phyloP scores from a whole-genome alignment of 2,888 invertebrate genomes.

The Agrochola lota region DNA sequence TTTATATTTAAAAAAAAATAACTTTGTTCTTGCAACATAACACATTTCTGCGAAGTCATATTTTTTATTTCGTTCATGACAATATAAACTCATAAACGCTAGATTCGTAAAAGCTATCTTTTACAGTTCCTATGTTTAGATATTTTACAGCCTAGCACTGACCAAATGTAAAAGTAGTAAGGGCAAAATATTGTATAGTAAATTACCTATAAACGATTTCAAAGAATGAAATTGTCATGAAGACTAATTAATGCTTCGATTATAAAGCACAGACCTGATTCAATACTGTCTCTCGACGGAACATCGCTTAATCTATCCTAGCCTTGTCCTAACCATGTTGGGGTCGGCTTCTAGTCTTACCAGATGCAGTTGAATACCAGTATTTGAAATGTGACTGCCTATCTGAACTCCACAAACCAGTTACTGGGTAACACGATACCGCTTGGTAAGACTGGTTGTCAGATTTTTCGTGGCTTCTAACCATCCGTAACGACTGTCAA shows the following conservation, averaged over 20 bases:
- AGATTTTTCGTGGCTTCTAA: too few relatives aligned
- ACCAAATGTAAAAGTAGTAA: background rate
- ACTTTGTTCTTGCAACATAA: slow-evolving; percentile 43
- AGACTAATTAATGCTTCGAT: background rate
- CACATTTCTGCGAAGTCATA: slow-evolving; percentile 59
- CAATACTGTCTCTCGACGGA: background rate
- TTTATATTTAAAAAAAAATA: slow-evolving; percentile 46
- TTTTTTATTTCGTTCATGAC: slow-evolving; percentile 61
- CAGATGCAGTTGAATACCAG: background rate
- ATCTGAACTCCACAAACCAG: background rate
- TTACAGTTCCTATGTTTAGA: background rate
- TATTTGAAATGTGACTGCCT: background rate
- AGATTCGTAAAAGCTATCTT: slow-evolving; percentile 22
- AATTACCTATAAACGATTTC: background rate
- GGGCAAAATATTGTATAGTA: background rate
- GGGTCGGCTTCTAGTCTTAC: background rate
- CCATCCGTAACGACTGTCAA: too few relatives aligned
- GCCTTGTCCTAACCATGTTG: too few relatives aligned
- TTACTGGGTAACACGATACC: background rate
- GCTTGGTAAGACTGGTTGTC: background rate
- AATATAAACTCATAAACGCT: slow-evolving; percentile 50
- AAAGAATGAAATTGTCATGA: background rate
- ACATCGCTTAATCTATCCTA: background rate
- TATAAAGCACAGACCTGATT: background rate
- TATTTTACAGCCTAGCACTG: slow-evolving; percentile 11